These are phyloP conservation scores for Pagetopsis macropterus DNA, from an alignment of 2,797 vertebrate genomes.

Conservation along the genomic window DNA sequence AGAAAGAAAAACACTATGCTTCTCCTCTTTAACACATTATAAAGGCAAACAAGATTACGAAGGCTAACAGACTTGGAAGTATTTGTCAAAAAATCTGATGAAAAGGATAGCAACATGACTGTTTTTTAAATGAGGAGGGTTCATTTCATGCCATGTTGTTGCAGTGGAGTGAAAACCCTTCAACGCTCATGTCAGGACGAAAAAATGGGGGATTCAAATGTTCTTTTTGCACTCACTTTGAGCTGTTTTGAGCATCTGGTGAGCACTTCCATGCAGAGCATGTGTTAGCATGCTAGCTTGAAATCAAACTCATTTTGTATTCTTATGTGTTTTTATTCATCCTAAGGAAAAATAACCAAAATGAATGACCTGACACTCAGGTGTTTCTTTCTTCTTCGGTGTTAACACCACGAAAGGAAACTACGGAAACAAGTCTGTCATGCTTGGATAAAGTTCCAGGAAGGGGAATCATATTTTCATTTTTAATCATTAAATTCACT, in stretches of 20 bases:
- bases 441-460: conserved; percentile 16
- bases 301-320: not conserved
- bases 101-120: conserved; percentile 7
- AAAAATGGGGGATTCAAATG: conserved; percentile 82
- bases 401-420: not conserved
- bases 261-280: conserved; percentile 10
- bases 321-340: not conserved
- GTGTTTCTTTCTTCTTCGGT: not conserved
- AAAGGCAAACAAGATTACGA: not conserved
- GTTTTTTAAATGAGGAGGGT: not conserved
- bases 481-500: conserved; percentile 14
- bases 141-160: conserved; percentile 46
- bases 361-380: not conserved
- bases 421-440: not conserved
- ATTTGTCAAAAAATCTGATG: conserved; percentile 4
- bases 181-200: conserved; percentile 70
- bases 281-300: conserved; percentile 7
- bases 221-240: conserved; percentile 47
- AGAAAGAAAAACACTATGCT: not conserved
- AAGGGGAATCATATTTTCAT: conserved; percentile 5
- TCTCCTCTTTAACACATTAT: not conserved
- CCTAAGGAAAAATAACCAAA: conserved; percentile 7
- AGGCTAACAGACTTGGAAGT: not conserved
- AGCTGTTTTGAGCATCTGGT: conserved; percentile 53
- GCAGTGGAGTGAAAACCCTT: conserved; percentile 72